phyloP scores from a whole-genome alignment of 2,113 vertebrate genomes.

The Rhombomys opimus region DNA sequence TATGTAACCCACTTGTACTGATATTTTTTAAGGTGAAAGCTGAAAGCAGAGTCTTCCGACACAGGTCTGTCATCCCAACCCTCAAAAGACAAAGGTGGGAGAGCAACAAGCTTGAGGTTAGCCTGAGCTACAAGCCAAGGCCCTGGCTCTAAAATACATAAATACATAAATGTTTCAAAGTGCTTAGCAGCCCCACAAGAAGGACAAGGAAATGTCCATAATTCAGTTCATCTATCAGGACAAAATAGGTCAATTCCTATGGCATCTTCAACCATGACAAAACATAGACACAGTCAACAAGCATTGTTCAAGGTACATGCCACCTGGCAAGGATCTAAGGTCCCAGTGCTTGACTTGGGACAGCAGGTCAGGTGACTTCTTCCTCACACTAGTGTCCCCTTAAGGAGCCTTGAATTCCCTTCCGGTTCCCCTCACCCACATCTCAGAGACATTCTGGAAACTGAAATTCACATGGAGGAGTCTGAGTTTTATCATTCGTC shows the following conservation, averaged over 20 bases:
- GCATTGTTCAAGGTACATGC: not conserved
- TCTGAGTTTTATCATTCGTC: not conserved
- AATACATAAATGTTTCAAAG: not conserved
- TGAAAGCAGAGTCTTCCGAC: too few species aligned
- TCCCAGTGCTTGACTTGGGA: not conserved
- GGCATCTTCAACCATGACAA: not conserved
- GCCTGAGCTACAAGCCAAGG: not conserved
- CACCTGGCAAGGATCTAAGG: not conserved
- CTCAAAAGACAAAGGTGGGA: not conserved
- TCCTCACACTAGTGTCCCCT: accelerated
- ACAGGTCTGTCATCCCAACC: not conserved
- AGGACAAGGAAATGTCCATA: not conserved
- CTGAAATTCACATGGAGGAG: not conserved
- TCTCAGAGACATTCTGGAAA: not conserved
- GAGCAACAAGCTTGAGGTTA: too few species aligned
- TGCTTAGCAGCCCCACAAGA: too few species aligned
- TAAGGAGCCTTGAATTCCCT: not conserved
- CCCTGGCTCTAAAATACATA: not conserved
- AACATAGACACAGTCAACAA: not conserved
- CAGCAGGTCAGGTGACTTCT: not conserved
- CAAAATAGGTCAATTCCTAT: not conserved
- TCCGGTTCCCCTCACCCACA: not conserved
- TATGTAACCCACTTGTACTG: too few species aligned
- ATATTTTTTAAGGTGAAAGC: not conserved
- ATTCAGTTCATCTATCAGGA: not conserved